phyloP scores from a whole-genome alignment of 2,888 invertebrate genomes.

The Criorhina ranunculi region DNA sequence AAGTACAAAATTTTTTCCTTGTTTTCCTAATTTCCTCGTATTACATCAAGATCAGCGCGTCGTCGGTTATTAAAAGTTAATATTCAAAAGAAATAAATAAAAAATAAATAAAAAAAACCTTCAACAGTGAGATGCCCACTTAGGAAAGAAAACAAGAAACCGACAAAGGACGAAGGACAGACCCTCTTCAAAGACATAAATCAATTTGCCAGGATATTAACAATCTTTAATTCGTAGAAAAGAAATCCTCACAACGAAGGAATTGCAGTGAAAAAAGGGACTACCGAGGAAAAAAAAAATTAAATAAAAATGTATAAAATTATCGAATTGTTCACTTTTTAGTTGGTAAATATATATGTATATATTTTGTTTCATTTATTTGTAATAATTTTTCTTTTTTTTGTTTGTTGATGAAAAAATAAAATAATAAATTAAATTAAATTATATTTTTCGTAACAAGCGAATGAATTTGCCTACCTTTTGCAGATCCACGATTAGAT shows the following conservation, averaged over 20 bases:
- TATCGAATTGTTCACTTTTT: conserved; percentile 32
- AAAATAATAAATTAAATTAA: conserved; percentile 75
- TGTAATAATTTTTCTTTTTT: conserved; percentile 60
- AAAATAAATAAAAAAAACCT: neutral
- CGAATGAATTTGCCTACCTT: conserved; percentile 74
- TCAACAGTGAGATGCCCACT: neutral
- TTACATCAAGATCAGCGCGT: conserved; percentile 3
- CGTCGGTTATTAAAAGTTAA: conserved; percentile 21
- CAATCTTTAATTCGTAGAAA: conserved; percentile 19
- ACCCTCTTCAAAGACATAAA: conserved; percentile 15
- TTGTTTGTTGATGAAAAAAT: conserved; percentile 46
- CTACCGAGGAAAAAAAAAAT: neutral
- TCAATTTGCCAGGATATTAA: conserved; percentile 12
- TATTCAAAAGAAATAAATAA: neutral
- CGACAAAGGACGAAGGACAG: no score
- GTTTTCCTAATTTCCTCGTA: conserved; percentile 17
- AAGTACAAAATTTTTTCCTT: neutral
- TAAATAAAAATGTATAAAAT: conserved; percentile 17
- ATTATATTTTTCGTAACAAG: conserved; percentile 66
- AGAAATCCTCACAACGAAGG: neutral
- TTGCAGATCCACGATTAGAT: conserved; percentile 72
- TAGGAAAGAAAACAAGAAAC: neutral
- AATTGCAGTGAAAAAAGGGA: conserved; percentile 2
- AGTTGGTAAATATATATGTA: conserved; percentile 32
- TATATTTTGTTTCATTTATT: conserved; percentile 63